Evolutionary conservation across 1,140 invertebrate genomes (phyloP).

Genomic region (Heliconius melpomene): DNA sequence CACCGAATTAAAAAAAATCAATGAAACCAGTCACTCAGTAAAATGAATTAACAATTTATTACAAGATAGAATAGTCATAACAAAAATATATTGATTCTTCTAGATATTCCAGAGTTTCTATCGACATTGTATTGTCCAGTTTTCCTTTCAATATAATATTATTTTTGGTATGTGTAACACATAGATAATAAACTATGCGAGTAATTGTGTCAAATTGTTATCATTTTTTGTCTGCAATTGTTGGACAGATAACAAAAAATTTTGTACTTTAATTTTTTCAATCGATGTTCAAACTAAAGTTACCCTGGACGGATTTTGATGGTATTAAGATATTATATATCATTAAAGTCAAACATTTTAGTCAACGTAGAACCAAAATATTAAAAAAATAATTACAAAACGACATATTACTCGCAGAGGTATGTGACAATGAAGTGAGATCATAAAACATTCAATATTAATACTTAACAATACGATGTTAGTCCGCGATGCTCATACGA

Average conservation of each 20-base stretch:
- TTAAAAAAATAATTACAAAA: slow-evolving; percentile 32
- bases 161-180: slow-evolving; percentile 72
- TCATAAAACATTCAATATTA: slow-evolving; percentile 76
- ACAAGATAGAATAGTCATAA: slow-evolving; percentile 73
- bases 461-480: slow-evolving; percentile 78
- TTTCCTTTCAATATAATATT: slow-evolving; percentile 58
- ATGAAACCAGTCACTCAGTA: slow-evolving; percentile 64
- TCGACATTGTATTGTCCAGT: slow-evolving; percentile 56
- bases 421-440: slow-evolving; percentile 77
- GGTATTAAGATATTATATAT: slow-evolving; percentile 9
- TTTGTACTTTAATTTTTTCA: background rate
- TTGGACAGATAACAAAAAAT: slow-evolving; percentile 9
- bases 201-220: slow-evolving; percentile 36
- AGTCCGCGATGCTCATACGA: slow-evolving; percentile 52
- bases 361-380: background rate
- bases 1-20: slow-evolving; percentile 46
- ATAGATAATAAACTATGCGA: slow-evolving; percentile 53
- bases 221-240: background rate
- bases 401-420: slow-evolving; percentile 65
- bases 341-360: background rate
- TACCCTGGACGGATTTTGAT: slow-evolving; percentile 20
- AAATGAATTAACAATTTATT: slow-evolving; percentile 76
- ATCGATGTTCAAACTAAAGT: slow-evolving; percentile 2
- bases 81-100: slow-evolving; percentile 73
- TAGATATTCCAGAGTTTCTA: slow-evolving; percentile 47